Evolutionary conservation across 2,888 invertebrate species (phyloP), one percentile per base, ranked within the genome.

Genomic region (Dastarcus helophoroides): DNA sequence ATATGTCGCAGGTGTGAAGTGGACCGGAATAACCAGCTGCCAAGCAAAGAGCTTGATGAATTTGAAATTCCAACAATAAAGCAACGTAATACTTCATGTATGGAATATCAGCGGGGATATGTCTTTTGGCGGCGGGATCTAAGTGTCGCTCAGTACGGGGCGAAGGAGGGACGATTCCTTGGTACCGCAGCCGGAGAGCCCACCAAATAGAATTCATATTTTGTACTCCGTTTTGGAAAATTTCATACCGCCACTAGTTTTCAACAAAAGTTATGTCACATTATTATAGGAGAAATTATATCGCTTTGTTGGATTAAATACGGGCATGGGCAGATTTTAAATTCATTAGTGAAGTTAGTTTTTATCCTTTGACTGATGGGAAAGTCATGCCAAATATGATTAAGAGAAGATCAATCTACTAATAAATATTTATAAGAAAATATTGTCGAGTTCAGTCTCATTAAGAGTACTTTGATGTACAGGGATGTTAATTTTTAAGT

Each of bases 211-310:
- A 64, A 40, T 81, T 83, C 77, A 80, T 77, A 26, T 72, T 70
- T 6, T 69, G 63, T 0, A 78, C 75, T 0, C 80, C 80, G 32
- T 80, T 79, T 48, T 76, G 73, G 48, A 83, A 85, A 1, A 85
- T 69, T 25, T 76, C 69, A 77, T 84, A 85, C 4, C 86, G 68
- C 85, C 85, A 88, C 79, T 79, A 54, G n/a, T n/a, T n/a, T n/a
- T n/a, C n/a, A n/a, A n/a, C n/a, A n/a, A n/a, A n/a, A n/a, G n/a
- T n/a, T n/a, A n/a, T n/a, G n/a, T n/a, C n/a, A n/a, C n/a, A n/a
- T n/a, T n/a, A n/a, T n/a, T n/a, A n/a, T n/a, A n/a, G n/a, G n/a
- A n/a, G n/a, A n/a, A n/a, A n/a, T n/a, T n/a, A n/a, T n/a, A n/a
- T n/a, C n/a, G n/a, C n/a, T n/a, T n/a, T n/a, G n/a, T n/a, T n/a